phyloP scores from a whole-genome alignment of 2,888 invertebrate species.

The Chymomyza procnemis region DNA sequence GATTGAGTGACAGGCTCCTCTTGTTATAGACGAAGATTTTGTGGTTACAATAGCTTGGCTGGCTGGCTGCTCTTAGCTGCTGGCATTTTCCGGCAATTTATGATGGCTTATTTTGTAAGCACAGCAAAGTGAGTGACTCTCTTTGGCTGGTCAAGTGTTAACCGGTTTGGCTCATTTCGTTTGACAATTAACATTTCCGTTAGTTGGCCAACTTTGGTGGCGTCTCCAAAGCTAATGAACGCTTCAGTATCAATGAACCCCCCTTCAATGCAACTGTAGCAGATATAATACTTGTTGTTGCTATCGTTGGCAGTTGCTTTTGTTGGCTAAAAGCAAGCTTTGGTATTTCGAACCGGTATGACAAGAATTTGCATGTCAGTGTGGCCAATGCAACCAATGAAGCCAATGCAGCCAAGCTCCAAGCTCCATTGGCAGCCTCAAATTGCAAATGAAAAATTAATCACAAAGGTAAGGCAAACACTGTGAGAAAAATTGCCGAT shows the following conservation, averaged over 20 bases:
- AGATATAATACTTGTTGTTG: background rate
- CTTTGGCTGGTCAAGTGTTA: background rate
- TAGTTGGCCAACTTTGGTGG: slow-evolving; percentile 70
- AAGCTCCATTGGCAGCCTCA: slow-evolving; percentile 10
- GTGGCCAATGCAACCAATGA: slow-evolving; percentile 1
- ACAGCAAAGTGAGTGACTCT: background rate
- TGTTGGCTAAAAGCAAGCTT: background rate
- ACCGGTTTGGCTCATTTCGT: slow-evolving; percentile 51
- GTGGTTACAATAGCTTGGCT: slow-evolving; percentile 34
- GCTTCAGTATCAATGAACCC: slow-evolving; percentile 61
- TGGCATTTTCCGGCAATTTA: slow-evolving; percentile 56
- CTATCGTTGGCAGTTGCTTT: background rate
- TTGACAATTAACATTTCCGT: slow-evolving; percentile 74
- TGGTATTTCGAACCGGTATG: slow-evolving; percentile 45
- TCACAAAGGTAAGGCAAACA: slow-evolving; percentile 13
- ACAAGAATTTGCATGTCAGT: slow-evolving; percentile 49
- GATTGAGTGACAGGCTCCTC: slow-evolving; percentile 39
- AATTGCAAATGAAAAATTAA: slow-evolving; percentile 17
- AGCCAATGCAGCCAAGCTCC: background rate
- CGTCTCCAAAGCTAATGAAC: slow-evolving; percentile 64
- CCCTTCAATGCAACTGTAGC: slow-evolving; percentile 34
- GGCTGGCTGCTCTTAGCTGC: background rate
- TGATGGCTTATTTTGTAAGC: slow-evolving; percentile 68
- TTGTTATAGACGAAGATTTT: background rate
- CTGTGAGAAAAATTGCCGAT: background rate